Evolutionary conservation across 2,113 vertebrate genomes (phyloP), one percentile per base, ranked within the genome.

Genomic region (Syngnathoides biaculeatus): DNA sequence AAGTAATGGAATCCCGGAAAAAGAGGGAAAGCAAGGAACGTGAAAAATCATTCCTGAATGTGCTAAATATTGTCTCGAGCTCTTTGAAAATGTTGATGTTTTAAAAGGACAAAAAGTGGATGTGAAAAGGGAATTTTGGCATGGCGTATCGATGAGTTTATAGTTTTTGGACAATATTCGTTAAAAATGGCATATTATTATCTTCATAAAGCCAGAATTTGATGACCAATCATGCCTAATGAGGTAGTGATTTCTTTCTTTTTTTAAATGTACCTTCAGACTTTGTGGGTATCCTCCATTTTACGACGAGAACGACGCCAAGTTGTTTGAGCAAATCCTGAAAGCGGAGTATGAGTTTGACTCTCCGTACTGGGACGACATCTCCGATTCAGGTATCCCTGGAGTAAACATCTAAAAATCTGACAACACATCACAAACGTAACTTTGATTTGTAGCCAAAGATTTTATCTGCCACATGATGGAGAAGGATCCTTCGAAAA

Each of bases 331-430:
- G 89, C 97, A 99, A 93, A 99, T 99, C 67, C 82, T 99, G 84
- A 95, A 93, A 88, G 96, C 97, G 0, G 97, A 99, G 79, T 99
- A 97, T 0, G 97, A 99, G 84, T 99, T 99, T 13, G 97, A 99
- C 86, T 96, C 96, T 64, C 97, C 97, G 11, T 99, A 99, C 85
- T 99, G 97, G 97, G 97, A 99, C 0, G 96, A 98, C 87, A 99
- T 99, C 90, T 99, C 96, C 0, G 97, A 98, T 69, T 99, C 97
- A 60, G 97, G 97, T 99, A 91, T 68, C 27, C 5, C 35, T 26
- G 6, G 14, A 50, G n/a, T 19, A 67, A 61, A 73, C 35, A 30
- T 14, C 11, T 5, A 15, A 5, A 59, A 71, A 65, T 20, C 30
- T 30, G 20, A 15, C 19, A 17, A 0, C 1, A 14, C 45, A 27